Evolutionary conservation across 2,113 vertebrate genomes (phyloP).

Genomic region (Regulus satrapa): DNA sequence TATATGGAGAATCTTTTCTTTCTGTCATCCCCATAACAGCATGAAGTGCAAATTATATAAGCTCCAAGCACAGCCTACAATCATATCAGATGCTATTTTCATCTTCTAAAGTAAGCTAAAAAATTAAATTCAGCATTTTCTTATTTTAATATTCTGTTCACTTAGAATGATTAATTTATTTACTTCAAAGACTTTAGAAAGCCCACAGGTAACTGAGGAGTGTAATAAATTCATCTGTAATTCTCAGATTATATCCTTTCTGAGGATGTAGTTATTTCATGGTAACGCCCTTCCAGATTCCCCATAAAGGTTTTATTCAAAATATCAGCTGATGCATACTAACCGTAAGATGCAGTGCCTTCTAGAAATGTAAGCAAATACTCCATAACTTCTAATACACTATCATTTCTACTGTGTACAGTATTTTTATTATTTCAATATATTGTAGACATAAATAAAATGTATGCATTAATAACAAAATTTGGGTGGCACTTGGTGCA

Average conservation of each 20-base stretch:
- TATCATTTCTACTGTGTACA: background rate
- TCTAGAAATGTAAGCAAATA: background rate
- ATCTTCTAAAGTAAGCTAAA: background rate
- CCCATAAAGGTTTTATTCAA: background rate
- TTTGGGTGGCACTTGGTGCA: background rate
- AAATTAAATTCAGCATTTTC: slow-evolving; percentile 8
- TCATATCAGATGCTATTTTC: background rate
- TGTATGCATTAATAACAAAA: background rate
- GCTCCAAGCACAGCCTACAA: background rate
- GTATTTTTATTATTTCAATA: background rate
- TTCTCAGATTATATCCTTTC: background rate
- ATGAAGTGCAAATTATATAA: background rate
- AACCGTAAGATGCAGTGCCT: background rate
- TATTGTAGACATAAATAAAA: background rate
- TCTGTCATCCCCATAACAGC: background rate
- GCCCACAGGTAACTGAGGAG: background rate
- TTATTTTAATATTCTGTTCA: background rate
- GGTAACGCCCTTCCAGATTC: background rate
- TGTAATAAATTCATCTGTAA: background rate
- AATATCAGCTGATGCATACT: background rate
- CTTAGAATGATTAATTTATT: background rate
- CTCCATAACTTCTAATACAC: background rate
- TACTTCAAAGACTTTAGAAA: background rate
- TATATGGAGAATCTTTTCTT: background rate
- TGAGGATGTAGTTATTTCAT: background rate